A percentile compares a stretch with the other conserved stretches of the same genome.
Conservation (phyloP, 1,140 invertebrate genomes). For the Anadara kagoshimensis region DNA sequence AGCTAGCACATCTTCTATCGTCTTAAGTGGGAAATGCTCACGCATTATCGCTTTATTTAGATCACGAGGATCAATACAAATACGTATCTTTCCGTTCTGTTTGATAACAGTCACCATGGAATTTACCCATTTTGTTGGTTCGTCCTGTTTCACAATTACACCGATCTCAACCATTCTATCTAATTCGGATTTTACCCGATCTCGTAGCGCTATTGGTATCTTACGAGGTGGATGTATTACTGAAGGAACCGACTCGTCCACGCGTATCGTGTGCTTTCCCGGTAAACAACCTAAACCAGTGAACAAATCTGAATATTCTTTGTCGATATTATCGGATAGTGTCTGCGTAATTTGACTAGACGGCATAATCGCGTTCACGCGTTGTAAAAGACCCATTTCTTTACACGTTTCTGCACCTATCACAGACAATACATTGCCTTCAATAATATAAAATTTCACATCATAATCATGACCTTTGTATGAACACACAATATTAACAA, state of each 20-base stretch:
- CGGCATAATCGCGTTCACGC: neutral
- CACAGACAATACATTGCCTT: neutral
- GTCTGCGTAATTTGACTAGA: no score
- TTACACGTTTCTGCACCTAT: neutral
- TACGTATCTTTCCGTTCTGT: slow-evolving; percentile 59
- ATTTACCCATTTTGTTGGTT: slow-evolving; percentile 74
- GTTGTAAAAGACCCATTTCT: neutral
- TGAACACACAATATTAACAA: neutral
- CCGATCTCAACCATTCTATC: slow-evolving; percentile 1
- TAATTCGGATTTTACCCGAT: slow-evolving; percentile 15
- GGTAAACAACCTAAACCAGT: slow-evolving; percentile 29
- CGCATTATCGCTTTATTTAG: slow-evolving; percentile 38
- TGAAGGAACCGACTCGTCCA: slow-evolving; percentile 36
- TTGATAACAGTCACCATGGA: slow-evolving; percentile 74
- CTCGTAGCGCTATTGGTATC: slow-evolving; percentile 50
- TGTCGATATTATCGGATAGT: neutral
- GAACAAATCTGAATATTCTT: slow-evolving; percentile 34
- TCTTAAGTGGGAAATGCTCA: slow-evolving; percentile 21
- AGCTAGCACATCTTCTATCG: slow-evolving; percentile 26
- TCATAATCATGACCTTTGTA: neutral
- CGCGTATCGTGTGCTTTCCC: slow-evolving; percentile 45
- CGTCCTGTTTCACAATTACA: slow-evolving; percentile 36
- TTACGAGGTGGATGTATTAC: slow-evolving; percentile 48
- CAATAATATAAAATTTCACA: neutral
- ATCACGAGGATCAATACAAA: slow-evolving; percentile 51